Percentiles rank a stretch among this genome's conserved stretches.
Conservation (phyloP, 2,888 invertebrate genomes). For the Cylloceria caligata region DNA sequence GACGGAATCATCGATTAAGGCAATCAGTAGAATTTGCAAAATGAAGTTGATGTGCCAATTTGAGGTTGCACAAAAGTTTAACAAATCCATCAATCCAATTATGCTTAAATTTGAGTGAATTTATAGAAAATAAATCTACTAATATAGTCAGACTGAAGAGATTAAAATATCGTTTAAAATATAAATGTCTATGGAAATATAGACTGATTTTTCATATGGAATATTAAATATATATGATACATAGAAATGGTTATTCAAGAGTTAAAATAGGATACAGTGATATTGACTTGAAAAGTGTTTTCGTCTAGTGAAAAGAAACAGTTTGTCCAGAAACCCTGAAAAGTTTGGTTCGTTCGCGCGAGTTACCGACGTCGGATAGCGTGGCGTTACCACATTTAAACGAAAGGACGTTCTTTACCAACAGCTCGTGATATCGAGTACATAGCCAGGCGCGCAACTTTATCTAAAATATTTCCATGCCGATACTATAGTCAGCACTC, state of each 20-base stretch:
- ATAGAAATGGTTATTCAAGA: no score
- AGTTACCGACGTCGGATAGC: constrained; percentile 41
- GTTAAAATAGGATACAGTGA: not conserved
- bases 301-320: not conserved
- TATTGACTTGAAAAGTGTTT: not conserved
- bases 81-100: not conserved
- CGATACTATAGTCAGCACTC: not conserved
- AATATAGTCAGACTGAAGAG: not conserved
- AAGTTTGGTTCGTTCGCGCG: not conserved
- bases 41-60: no score
- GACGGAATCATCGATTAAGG: no score
- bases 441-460: not conserved
- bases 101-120: not conserved
- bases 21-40: no score
- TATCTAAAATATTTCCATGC: not conserved
- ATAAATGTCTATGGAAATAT: not conserved
- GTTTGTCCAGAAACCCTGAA: not conserved
- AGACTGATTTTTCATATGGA: not conserved
- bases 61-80: not conserved
- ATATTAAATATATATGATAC: not conserved
- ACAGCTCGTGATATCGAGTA: constrained; percentile 25
- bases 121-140: not conserved
- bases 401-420: constrained; percentile 13
- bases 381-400: not conserved
- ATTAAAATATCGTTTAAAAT: not conserved